Base-by-base conservation (phyloP, 2,113 vertebrate species). In the Oncorhynchus masou region DNA sequence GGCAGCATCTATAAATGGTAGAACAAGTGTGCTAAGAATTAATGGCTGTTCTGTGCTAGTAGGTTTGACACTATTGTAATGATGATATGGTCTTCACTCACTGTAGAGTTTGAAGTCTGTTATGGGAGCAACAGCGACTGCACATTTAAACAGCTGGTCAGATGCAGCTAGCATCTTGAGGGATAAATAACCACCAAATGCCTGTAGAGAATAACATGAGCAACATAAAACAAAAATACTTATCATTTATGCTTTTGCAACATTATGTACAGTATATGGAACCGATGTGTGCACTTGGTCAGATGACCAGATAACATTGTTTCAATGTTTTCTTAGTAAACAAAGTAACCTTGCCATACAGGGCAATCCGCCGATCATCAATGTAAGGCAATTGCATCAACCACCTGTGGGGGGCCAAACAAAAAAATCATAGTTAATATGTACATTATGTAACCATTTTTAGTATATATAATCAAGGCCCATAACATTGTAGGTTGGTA, bases 31-130 rank as follows among this genome's bases (percentile, higher is more conserved):
- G 8, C 20, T 11, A 9, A 20, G 19, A 20, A 5, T 54, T 19
- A 45, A 20, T 39, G 31, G 8, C 0, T n/a, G 7, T 34, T 34
- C 4, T 68, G 19, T 31, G 7, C 29, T 3, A 29, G 9, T 29
- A 13, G 29, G 65, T 67, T 31, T 29, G 27, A 68, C 31, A 39
- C 9, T 25, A 16, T 34, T 34, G 65, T 25, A 39, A 39, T 20
- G 7, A 73, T 65, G 24, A 48, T 12, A 13, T 29, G 22, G 60
- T 73, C 39, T 71, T 3, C 68, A 89, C 94, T 93, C 75, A 95
- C 95, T 94, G 20, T 95, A 94, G 73, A 95, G 90, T 76, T 87
- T 92, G 86, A 95, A 94, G 85, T 94, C 93, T 19, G 93, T 94
- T 71, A 95, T 91, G 1, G 95, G 95, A n/a, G 95, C 92, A 71